These are phyloP conservation scores for Brachyopa scutellaris DNA, from an alignment of 2,888 invertebrate genomes.

Conservation along the genomic window DNA sequence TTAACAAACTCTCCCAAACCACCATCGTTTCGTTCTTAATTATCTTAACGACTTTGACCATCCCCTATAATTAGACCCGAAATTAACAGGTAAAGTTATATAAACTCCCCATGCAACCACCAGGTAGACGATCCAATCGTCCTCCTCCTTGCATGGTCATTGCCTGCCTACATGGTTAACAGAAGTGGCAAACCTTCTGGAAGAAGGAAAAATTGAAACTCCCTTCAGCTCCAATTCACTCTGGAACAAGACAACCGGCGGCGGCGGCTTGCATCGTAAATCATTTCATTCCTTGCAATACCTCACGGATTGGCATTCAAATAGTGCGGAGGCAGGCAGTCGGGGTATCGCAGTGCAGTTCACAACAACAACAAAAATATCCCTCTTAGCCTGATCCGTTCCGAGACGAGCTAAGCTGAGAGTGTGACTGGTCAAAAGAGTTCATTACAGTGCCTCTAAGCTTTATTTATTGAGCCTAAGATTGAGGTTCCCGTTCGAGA, in stretches of 20 bases:
- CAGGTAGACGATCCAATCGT: neutral
- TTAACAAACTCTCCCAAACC: no score
- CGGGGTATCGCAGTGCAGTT: neutral
- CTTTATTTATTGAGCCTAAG: conserved; percentile 58
- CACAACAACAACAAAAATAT: conserved; percentile 3
- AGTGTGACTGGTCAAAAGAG: conserved; percentile 38
- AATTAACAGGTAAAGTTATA: conserved; percentile 59
- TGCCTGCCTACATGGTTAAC: no score
- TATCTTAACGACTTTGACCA: conserved; percentile 45
- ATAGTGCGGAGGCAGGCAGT: neutral
- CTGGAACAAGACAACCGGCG: no score
- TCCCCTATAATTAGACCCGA: conserved; percentile 54
- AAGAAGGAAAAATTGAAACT: no score
- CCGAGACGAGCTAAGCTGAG: neutral
- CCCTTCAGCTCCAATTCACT: no score
- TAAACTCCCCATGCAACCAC: no score
- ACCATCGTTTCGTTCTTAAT: conserved; percentile 36
- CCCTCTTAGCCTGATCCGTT: conserved; percentile 33
- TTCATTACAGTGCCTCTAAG: conserved; percentile 58
- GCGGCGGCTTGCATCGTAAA: conserved; percentile 29
- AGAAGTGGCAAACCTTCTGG: no score
- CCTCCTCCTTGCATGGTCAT: no score
- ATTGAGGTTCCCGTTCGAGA: conserved; percentile 23
- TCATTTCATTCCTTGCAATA: conserved; percentile 36
- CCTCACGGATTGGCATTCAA: conserved; percentile 35